Evolutionary conservation across 2,888 invertebrate species (phyloP), one percentile per base, ranked within the genome.

Genomic region (Harmothoe impar): DNA sequence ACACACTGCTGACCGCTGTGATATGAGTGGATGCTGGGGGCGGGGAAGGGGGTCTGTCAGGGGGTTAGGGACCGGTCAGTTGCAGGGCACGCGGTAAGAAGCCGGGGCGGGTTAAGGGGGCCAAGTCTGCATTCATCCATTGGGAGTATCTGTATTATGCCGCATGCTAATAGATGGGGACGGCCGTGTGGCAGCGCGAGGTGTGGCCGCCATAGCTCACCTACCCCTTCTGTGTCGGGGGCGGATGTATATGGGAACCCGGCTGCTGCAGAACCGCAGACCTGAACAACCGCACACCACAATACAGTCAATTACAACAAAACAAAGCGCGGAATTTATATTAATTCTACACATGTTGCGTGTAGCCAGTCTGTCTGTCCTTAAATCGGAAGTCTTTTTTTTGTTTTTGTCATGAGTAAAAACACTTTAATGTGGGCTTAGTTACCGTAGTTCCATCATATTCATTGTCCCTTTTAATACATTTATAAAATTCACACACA

Each of bases 241-340:
- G 54, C 90, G 90, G 15, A 90, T 52, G 81, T 81, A 90, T 29
- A 90, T 90, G 15, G 90, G 90, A 7, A 90, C 77, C 15, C 90
- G 52, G 33, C 25, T 54, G 78, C 90, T 90, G 29, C 52, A 90
- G 77, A 90, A 90, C 15, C 90, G 78, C 17, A 90, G 84, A 54
- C 90, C 90, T 90, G 90, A 77, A 10, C 23, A 68, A 89, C 89
- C 52, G 51, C 25, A 77, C 62, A 54, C 62, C 25, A 43, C 62
- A 68, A 31, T 31, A 88, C 35, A 54, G 86, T 51, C 35, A 85
- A 20, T 78, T 85, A 85, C n/a, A 33, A 20, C 77, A 77, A 77
- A 5, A 25, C 62, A 25, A 43, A 10, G 43, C 10, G 43, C 10
- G 43, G 5, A 43, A 10, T 43, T 43, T 43, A 10, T 43, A 43